Conservation (phyloP, 2,113 vertebrate genomes). For the Aegotheles bennettii region DNA sequence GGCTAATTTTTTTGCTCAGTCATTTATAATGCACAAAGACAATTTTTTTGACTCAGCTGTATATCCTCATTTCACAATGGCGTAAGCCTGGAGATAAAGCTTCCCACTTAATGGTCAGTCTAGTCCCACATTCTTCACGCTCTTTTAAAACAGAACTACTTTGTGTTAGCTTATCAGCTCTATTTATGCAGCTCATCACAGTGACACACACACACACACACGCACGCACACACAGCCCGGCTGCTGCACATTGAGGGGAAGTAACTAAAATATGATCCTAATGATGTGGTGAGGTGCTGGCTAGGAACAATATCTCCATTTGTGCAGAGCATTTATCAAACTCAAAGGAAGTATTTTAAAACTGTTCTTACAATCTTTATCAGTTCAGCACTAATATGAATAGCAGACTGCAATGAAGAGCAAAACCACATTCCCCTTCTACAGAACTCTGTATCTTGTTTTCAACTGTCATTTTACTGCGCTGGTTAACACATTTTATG, state of each 20-base stretch:
- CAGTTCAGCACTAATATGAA: not conserved
- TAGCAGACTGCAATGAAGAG: not conserved
- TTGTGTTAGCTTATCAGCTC: not conserved
- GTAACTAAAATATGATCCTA: not conserved
- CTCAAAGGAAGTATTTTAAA: conserved; percentile 35
- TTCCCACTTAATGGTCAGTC: not conserved
- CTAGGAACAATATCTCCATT: not conserved
- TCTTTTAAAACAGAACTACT: conserved; percentile 13
- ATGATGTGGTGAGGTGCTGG: conserved; percentile 8
- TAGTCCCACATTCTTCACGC: not conserved
- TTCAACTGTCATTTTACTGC: not conserved
- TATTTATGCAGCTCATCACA: not conserved
- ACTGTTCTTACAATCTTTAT: not conserved
- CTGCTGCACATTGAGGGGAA: not conserved
- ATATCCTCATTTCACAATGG: not conserved
- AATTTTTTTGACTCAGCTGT: not conserved
- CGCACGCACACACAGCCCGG: not conserved
- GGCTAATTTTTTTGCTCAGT: not conserved
- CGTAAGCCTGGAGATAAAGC: not conserved
- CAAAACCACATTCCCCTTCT: not conserved
- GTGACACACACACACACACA: not conserved
- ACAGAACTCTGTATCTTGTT: not conserved
- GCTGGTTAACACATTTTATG: not conserved
- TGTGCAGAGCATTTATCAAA: not conserved
- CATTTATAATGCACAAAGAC: not conserved